These are phyloP conservation scores for Odontesthes bonariensis DNA, from an alignment of 2,113 vertebrate genomes.

Conservation along the genomic window DNA sequence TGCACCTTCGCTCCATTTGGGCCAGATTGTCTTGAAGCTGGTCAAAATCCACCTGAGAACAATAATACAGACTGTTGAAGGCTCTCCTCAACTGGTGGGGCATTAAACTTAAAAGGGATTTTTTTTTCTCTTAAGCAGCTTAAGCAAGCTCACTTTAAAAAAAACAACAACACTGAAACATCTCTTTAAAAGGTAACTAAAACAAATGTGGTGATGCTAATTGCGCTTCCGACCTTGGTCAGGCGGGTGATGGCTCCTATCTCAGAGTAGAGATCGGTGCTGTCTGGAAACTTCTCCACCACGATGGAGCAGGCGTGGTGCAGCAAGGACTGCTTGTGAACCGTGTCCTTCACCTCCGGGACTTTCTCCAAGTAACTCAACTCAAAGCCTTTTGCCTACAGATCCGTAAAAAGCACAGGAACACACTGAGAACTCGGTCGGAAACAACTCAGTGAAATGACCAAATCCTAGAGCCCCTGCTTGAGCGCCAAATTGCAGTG, in stretches of 20 bases:
- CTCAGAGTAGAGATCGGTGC: conserved; percentile 97
- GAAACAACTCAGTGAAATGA: conserved; percentile 55
- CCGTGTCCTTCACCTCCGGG: conserved; percentile 98
- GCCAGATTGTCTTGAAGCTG: conserved; percentile 96
- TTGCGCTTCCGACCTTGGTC: conserved; percentile 88
- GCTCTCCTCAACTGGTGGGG: not conserved
- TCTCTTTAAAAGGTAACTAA: too few relatives aligned
- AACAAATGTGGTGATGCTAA: not conserved
- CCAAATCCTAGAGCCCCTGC: conserved; percentile 35
- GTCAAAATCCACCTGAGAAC: conserved; percentile 94
- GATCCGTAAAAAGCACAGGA: conserved; percentile 44
- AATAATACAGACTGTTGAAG: conserved; percentile 17
- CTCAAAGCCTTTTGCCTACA: conserved; percentile 97
- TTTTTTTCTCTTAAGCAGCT: too few relatives aligned
- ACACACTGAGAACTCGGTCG: conserved; percentile 24
- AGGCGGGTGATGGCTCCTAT: conserved; percentile 95
- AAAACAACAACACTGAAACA: too few relatives aligned
- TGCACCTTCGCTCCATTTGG: conserved; percentile 97
- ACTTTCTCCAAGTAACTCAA: conserved; percentile 98
- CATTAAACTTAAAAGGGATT: too few relatives aligned
- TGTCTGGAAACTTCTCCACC: conserved; percentile 97
- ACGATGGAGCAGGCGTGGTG: conserved; percentile 95
- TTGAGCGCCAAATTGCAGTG: conserved; percentile 55
- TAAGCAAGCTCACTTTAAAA: too few relatives aligned
- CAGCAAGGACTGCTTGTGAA: conserved; percentile 97